Conservation (phyloP, 2,113 vertebrate species). For the Salminus brasiliensis region DNA sequence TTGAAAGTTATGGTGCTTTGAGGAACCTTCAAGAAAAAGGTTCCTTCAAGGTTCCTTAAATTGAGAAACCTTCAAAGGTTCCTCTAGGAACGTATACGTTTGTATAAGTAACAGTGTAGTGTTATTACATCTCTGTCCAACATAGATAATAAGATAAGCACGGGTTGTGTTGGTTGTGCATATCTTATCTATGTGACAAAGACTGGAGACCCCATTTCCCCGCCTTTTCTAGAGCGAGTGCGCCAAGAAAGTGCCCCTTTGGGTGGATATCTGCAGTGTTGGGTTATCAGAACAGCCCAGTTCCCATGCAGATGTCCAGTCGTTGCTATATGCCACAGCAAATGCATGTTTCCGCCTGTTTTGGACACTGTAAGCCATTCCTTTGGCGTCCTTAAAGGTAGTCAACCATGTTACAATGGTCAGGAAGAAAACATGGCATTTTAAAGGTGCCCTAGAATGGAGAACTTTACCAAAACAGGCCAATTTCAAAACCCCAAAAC, state of each 20-base stretch:
- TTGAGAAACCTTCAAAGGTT: no score
- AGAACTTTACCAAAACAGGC: no score
- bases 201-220: conserved; percentile 43
- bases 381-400: no score
- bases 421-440: no score
- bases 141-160: background rate
- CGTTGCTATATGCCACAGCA: conserved; percentile 51
- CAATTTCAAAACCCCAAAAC: no score
- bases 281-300: conserved; percentile 49
- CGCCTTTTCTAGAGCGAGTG: background rate
- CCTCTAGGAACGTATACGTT: no score
- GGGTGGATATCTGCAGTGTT: conserved; percentile 49
- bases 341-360: background rate
- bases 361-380: conserved; percentile 35
- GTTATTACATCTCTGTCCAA: background rate
- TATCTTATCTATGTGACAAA: background rate
- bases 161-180: background rate
- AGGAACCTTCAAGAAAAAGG: no score
- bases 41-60: no score
- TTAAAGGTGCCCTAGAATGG: no score
- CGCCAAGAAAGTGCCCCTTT: background rate
- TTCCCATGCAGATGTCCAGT: conserved; percentile 65
- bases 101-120: no score
- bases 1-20: no score
- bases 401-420: conserved; percentile 57